Evolutionary conservation across 2,797 vertebrate genomes (phyloP).

Genomic region (Gambelia wislizenii): DNA sequence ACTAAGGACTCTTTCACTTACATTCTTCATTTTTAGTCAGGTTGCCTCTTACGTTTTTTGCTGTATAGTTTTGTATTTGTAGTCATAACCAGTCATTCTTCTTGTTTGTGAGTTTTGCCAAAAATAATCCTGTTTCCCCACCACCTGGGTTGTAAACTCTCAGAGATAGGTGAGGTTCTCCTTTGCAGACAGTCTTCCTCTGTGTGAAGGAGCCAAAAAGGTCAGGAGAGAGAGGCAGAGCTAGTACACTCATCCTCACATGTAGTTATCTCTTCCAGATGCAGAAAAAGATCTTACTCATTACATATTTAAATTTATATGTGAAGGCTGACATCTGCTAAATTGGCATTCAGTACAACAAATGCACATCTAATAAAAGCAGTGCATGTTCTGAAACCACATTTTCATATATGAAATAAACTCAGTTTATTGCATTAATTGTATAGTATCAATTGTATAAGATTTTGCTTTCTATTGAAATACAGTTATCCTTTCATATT

Average conservation of each 20-base stretch:
- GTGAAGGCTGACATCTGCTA: not conserved
- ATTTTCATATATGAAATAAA: not conserved
- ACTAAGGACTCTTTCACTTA: not conserved
- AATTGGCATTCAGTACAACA: not conserved
- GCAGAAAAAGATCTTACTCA: not conserved
- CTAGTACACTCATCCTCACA: not conserved
- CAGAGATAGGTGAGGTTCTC: not conserved
- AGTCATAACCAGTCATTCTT: not conserved
- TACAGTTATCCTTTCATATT: too few species aligned
- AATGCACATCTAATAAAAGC: not conserved
- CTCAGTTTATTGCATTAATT: not conserved
- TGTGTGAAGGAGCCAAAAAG: not conserved
- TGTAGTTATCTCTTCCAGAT: not conserved
- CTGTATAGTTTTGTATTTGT: not conserved
- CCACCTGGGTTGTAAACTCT: not conserved
- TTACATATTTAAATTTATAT: not conserved
- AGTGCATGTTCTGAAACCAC: not conserved
- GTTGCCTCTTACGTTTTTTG: not conserved
- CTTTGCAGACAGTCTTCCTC: not conserved
- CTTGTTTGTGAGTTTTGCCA: not conserved
- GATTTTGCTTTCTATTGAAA: constrained; percentile 6
- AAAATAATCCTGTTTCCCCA: not conserved
- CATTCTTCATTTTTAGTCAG: not conserved
- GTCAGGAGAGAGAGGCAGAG: not conserved
- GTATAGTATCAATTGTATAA: not conserved